Evolutionary conservation across 2,888 invertebrate genomes (phyloP).

Genomic region (Cheilosia grossa): DNA sequence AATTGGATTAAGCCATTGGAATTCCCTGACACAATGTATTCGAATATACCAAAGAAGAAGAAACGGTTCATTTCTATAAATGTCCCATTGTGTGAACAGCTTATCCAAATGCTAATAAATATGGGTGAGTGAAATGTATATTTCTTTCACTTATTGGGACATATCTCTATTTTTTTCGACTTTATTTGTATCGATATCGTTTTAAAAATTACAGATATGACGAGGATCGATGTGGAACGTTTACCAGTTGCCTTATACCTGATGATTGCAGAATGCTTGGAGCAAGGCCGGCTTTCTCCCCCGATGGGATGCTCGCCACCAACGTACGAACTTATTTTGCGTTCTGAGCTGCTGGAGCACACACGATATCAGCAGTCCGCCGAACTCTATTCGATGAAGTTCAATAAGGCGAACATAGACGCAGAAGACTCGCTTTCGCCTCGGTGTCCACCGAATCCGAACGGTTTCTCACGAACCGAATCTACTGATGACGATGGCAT

Average conservation of each 20-base stretch:
- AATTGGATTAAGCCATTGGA: constrained; percentile 81
- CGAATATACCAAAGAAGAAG: constrained; percentile 77
- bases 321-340: constrained; percentile 88
- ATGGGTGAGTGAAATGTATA: constrained; percentile 78
- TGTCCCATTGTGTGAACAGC: constrained; percentile 79
- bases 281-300: constrained; percentile 88
- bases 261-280: constrained; percentile 88
- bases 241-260: constrained; percentile 88
- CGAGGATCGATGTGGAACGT: constrained; percentile 86
- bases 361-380: constrained; percentile 79
- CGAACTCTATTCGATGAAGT: constrained; percentile 62
- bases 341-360: constrained; percentile 87
- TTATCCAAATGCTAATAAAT: constrained; percentile 81
- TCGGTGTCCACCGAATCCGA: constrained; percentile 79
- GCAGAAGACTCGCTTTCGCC: constrained; percentile 82
- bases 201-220: constrained; percentile 81
- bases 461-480: constrained; percentile 79
- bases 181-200: no score
- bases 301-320: constrained; percentile 88
- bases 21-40: constrained; percentile 78
- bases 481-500: constrained; percentile 84
- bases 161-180: not conserved
- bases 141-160: no score
- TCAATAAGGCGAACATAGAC: constrained; percentile 83
- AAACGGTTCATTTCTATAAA: constrained; percentile 80